Conservation (phyloP, 1,140 invertebrate genomes). For the Pemphigus obesinymphae region DNA sequence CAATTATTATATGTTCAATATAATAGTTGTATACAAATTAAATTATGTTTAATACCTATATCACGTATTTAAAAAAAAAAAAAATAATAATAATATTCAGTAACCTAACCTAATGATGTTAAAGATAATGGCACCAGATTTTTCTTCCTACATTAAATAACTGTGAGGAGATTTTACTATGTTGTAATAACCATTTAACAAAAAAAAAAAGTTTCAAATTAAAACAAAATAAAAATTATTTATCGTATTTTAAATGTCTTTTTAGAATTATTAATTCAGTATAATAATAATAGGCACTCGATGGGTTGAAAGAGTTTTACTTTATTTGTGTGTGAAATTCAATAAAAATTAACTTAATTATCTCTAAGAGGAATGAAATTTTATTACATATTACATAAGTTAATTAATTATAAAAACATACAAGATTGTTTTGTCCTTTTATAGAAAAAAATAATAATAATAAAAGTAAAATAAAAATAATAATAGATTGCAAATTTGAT, state of each 20-base stretch:
- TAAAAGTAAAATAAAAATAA: background rate
- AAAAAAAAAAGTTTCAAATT: background rate
- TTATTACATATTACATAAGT: slow-evolving; percentile 10
- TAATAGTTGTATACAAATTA: slow-evolving; percentile 20
- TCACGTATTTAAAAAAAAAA: slow-evolving; percentile 21
- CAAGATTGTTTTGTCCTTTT: slow-evolving; percentile 26
- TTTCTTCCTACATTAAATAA: background rate
- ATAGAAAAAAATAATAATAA: slow-evolving; percentile 20
- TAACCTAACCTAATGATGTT: no score
- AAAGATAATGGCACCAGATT: slow-evolving; percentile 32
- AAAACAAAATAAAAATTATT: background rate
- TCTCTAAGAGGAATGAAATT: slow-evolving; percentile 36
- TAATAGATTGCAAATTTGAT: slow-evolving; percentile 33
- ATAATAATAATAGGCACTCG: background rate
- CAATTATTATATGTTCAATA: slow-evolving; percentile 18
- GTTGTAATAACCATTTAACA: no score
- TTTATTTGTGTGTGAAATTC: background rate
- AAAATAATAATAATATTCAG: background rate
- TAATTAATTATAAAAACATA: slow-evolving; percentile 35
- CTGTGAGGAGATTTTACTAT: background rate
- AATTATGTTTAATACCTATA: slow-evolving; percentile 34
- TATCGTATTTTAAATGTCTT: background rate
- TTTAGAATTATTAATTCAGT: background rate
- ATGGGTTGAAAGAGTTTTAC: background rate
- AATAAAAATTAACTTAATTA: slow-evolving; percentile 29